These are phyloP conservation scores for Oreonectes daqikongensis DNA, from an alignment of 2,797 vertebrate species.

Conservation along the genomic window DNA sequence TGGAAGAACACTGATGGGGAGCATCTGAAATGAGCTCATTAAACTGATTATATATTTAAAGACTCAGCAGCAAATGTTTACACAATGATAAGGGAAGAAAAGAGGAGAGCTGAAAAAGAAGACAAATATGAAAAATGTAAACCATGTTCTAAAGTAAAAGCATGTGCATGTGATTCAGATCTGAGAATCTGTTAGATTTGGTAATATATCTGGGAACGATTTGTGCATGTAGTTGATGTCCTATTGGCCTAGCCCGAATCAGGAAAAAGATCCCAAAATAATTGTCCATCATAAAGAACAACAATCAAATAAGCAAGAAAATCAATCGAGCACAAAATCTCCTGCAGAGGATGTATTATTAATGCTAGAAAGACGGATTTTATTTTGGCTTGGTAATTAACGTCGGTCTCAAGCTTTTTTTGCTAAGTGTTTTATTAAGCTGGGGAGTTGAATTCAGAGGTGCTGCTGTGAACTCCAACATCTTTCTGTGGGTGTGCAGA, in stretches of 20 bases:
- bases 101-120: background rate
- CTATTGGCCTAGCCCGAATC: no score
- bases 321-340: conserved; percentile 7
- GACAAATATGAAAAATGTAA: no score
- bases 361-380: background rate
- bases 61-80: conserved; percentile 1
- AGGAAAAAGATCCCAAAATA: no score
- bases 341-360: background rate
- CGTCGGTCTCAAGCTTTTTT: conserved; percentile 9
- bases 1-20: background rate
- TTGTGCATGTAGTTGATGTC: no score
- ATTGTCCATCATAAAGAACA: background rate
- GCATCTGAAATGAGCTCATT: conserved; percentile 17
- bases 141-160: no score
- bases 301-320: background rate
- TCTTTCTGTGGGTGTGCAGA: conserved; percentile 19
- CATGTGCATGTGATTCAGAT: no score
- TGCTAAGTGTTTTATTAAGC: conserved; percentile 21
- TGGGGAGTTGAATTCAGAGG: conserved; percentile 15
- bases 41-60: conserved; percentile 21
- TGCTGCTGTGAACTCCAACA: conserved; percentile 4
- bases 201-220: no score
- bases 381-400: conserved; percentile 13
- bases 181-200: no score
- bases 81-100: background rate